Percentiles rank a stretch among this genome's conserved stretches.
Evolutionary conservation across 1,140 invertebrate genomes (phyloP).

Genomic region (Trichomalopsis sarcophagae): DNA sequence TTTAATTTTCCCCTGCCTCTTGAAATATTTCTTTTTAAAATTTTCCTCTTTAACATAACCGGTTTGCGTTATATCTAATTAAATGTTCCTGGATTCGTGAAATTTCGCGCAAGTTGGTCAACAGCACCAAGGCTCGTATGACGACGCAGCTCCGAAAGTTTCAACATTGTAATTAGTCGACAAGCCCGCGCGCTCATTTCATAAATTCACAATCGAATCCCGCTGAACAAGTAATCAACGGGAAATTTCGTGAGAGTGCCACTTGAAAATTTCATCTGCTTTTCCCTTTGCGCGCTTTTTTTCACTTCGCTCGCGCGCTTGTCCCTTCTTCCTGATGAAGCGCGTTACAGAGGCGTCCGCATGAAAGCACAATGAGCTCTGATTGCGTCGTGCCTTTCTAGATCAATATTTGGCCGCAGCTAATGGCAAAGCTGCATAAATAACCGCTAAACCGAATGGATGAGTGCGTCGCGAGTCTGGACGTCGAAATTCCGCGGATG

Average conservation of each 20-base stretch:
- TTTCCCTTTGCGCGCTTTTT: neutral
- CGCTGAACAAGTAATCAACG: neutral
- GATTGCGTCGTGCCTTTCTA: conserved; percentile 33
- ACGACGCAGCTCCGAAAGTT: too few species aligned
- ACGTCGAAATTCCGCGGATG: neutral
- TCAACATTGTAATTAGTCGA: too few species aligned
- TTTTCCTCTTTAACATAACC: neutral
- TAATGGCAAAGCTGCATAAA: conserved; percentile 30
- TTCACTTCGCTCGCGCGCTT: neutral
- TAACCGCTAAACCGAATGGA: neutral
- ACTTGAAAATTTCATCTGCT: conserved; percentile 25
- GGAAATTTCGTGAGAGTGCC: neutral
- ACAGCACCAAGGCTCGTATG: too few species aligned
- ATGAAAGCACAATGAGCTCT: conserved; percentile 36
- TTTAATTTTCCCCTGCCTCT: neutral
- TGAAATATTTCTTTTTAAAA: neutral
- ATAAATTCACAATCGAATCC: neutral
- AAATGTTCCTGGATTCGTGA: too few species aligned
- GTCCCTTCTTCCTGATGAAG: neutral
- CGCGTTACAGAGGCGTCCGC: neutral
- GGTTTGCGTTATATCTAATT: neutral
- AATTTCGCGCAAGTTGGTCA: too few species aligned
- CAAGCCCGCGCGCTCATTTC: too few species aligned
- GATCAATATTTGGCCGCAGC: neutral
- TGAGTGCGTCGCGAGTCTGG: too few species aligned